Percentiles rank a stretch among this genome's conserved stretches.
Evolutionary conservation across 2,888 invertebrate species (phyloP).

Genomic region (Pomacea canaliculata): DNA sequence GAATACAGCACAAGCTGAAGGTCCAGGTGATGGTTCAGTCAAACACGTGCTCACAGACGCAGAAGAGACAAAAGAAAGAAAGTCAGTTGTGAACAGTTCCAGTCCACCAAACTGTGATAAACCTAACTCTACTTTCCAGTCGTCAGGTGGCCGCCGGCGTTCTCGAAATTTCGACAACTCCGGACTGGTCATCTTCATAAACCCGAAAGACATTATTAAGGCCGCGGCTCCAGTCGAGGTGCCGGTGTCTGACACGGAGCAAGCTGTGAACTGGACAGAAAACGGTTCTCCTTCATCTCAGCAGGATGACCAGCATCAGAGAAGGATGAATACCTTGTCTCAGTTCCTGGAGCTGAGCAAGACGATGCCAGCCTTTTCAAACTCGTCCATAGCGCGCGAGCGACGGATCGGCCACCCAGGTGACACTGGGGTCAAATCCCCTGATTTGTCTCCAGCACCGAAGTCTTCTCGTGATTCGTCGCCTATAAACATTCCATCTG

Average conservation of each 20-base stretch:
- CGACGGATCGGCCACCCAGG: slow-evolving; percentile 20
- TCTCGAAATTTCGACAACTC: neutral
- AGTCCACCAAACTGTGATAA: no score
- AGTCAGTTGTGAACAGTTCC: no score
- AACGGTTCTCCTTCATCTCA: neutral
- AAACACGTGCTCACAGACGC: no score
- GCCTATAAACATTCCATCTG: slow-evolving; percentile 10
- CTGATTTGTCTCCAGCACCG: slow-evolving; percentile 12
- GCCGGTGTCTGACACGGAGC: no score
- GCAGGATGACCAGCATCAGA: neutral
- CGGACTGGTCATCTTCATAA: slow-evolving; percentile 13
- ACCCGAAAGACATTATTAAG: slow-evolving; percentile 11
- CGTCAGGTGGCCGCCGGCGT: no score
- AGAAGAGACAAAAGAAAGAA: no score
- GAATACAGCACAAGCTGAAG: no score
- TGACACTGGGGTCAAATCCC: slow-evolving; percentile 14
- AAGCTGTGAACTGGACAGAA: neutral
- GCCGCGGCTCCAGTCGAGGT: neutral
- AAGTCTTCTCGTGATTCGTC: slow-evolving; percentile 3
- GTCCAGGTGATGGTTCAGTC: no score
- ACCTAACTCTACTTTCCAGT: no score
- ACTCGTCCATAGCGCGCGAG: slow-evolving; percentile 5
- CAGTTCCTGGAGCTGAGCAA: slow-evolving; percentile 41
- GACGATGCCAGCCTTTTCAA: slow-evolving; percentile 20
- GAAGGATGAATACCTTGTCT: slow-evolving; percentile 24